Conservation (phyloP, 1,140 invertebrate species). For the Lepidostoma basale region DNA sequence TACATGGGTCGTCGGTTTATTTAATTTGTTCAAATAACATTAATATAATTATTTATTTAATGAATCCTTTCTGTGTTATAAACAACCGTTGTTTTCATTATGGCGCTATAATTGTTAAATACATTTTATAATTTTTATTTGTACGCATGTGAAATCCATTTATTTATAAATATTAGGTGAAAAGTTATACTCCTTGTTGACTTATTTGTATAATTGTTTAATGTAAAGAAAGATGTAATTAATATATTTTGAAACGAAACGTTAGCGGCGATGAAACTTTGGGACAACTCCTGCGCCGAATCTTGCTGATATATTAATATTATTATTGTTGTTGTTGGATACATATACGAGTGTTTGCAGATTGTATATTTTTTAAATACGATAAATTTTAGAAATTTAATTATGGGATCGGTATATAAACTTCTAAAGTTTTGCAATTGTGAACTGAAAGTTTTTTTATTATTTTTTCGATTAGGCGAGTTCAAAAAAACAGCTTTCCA, state of each 20-base stretch:
- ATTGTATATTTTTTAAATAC: constrained; percentile 29
- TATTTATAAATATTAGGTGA: constrained; percentile 29
- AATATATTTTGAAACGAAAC: constrained; percentile 6
- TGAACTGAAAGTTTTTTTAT: constrained; percentile 14
- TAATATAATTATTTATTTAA: constrained; percentile 34
- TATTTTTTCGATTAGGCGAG: too few species aligned
- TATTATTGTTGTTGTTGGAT: too few species aligned
- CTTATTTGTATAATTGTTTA: constrained; percentile 35
- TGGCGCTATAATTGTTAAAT: constrained; percentile 36
- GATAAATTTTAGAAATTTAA: constrained; percentile 8
- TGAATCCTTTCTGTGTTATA: constrained; percentile 25
- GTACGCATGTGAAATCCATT: background rate
- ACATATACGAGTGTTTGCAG: constrained; percentile 4
- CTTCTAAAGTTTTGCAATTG: constrained; percentile 17
- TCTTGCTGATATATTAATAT: constrained; percentile 20
- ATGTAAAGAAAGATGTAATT: constrained; percentile 8
- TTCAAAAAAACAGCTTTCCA: too few species aligned
- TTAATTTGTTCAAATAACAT: constrained; percentile 24
- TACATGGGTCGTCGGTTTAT: background rate
- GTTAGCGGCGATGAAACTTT: background rate
- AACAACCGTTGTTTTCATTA: constrained; percentile 22
- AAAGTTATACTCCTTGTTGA: constrained; percentile 42
- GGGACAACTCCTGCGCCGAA: background rate
- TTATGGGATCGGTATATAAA: constrained; percentile 1
- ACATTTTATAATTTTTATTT: constrained; percentile 31